phyloP scores from a whole-genome alignment of 1,140 invertebrate species.

The Eueides isabella region DNA sequence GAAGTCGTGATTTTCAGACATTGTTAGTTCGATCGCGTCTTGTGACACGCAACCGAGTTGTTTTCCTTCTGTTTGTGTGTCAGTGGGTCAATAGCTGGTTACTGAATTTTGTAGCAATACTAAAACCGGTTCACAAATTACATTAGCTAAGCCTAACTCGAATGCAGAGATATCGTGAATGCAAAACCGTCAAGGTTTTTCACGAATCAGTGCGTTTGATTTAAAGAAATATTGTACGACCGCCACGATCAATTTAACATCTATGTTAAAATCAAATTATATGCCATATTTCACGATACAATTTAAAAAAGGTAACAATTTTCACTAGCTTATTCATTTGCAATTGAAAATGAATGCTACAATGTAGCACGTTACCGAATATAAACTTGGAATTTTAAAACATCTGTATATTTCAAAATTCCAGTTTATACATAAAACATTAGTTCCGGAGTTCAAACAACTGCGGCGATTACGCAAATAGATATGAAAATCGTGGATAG shows the following conservation, averaged over 20 bases:
- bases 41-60: constrained; percentile 68
- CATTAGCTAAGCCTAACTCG: constrained; percentile 53
- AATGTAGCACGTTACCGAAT: not conserved
- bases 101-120: constrained; percentile 65
- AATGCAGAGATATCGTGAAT: constrained; percentile 31
- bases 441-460: constrained; percentile 35
- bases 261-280: not conserved
- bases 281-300: not conserved
- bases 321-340: not conserved
- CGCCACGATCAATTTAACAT: not conserved
- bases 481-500: constrained; percentile 40
- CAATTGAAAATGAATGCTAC: constrained; percentile 11
- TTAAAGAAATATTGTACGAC: constrained; percentile 1
- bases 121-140: constrained; percentile 63
- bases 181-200: constrained; percentile 26
- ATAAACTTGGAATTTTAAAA: constrained; percentile 11
- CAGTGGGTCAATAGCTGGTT: constrained; percentile 77
- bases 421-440: constrained; percentile 34
- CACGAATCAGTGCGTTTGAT: constrained; percentile 9
- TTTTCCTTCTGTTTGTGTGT: constrained; percentile 76
- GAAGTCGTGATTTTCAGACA: constrained; percentile 21
- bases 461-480: constrained; percentile 35
- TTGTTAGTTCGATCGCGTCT: constrained; percentile 45
- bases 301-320: too few species aligned
- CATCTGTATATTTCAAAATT: constrained; percentile 21